Percentiles rank a stretch among this genome's conserved stretches.
These are phyloP conservation scores for Leucoptera coffeella DNA, from an alignment of 2,888 invertebrate species.

Conservation along the genomic window DNA sequence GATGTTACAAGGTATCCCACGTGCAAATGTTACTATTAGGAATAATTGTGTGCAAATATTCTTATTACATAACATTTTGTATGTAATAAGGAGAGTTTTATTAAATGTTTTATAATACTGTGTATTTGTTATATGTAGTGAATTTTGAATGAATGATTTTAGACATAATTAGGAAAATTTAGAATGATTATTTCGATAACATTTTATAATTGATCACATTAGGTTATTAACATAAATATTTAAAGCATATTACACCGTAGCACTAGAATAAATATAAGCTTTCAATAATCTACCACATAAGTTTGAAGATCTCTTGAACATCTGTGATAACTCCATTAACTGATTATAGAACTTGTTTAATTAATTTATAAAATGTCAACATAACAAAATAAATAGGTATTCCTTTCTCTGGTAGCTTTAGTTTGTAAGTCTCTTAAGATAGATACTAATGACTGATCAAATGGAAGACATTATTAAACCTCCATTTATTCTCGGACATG, in stretches of 20 bases:
- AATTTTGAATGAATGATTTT: too few relatives aligned
- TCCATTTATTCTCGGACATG: constrained; percentile 3
- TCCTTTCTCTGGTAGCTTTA: constrained; percentile 2
- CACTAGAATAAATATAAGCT: constrained; percentile 1
- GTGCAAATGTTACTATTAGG: too few relatives aligned
- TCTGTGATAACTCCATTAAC: constrained; percentile 45
- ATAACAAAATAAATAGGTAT: constrained; percentile 2
- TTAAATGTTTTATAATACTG: too few relatives aligned
- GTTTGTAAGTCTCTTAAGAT: not conserved
- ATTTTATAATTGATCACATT: too few relatives aligned
- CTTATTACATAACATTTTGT: too few relatives aligned
- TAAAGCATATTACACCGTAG: not conserved
- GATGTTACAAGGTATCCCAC: too few relatives aligned
- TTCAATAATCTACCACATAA: constrained; percentile 28
- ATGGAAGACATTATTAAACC: constrained; percentile 23
- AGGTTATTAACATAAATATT: too few relatives aligned
- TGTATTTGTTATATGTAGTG: too few relatives aligned
- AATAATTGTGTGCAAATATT: too few relatives aligned
- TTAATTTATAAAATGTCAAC: constrained; percentile 36
- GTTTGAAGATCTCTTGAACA: constrained; percentile 48
- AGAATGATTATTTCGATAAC: too few relatives aligned
- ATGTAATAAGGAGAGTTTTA: too few relatives aligned
- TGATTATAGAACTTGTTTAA: constrained; percentile 36
- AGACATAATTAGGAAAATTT: too few relatives aligned
- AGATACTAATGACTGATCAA: constrained; percentile 19